Evolutionary conservation across 2,797 vertebrate species (phyloP).

Genomic region (Uromys caudimaculatus): DNA sequence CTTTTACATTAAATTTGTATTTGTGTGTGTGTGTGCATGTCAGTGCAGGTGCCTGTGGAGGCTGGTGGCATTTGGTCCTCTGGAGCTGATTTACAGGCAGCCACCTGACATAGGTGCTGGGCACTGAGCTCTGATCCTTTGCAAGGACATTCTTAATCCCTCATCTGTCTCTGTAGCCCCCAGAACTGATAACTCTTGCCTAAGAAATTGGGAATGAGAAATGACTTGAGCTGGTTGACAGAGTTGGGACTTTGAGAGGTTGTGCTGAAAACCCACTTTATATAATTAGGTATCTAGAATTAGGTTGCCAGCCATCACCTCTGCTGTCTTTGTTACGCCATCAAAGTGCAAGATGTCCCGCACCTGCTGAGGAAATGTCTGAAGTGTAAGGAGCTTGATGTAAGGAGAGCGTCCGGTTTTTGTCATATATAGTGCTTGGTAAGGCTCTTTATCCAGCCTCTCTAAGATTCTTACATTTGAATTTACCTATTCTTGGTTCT

Average conservation of each 20-base stretch:
- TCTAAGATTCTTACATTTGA: neutral
- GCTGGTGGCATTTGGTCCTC: neutral
- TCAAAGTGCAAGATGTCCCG: neutral
- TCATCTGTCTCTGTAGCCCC: neutral
- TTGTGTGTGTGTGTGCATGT: neutral
- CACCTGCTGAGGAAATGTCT: neutral
- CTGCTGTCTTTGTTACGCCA: neutral
- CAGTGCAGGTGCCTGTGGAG: neutral
- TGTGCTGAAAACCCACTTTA: neutral
- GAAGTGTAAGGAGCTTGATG: neutral
- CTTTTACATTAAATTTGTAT: neutral
- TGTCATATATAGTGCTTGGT: neutral
- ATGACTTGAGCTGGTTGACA: neutral
- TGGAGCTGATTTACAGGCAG: neutral
- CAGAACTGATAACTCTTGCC: neutral
- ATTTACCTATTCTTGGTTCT: neutral
- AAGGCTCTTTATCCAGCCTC: neutral
- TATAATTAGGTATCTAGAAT: neutral
- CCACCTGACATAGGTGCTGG: neutral
- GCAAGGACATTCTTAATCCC: neutral
- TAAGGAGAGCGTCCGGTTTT: neutral
- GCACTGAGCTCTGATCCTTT: neutral
- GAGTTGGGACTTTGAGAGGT: neutral
- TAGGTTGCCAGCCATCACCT: neutral
- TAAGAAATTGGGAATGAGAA: neutral